Evolutionary conservation across 2,113 vertebrate genomes (phyloP).

Genomic region (Poicephalus gulielmi): DNA sequence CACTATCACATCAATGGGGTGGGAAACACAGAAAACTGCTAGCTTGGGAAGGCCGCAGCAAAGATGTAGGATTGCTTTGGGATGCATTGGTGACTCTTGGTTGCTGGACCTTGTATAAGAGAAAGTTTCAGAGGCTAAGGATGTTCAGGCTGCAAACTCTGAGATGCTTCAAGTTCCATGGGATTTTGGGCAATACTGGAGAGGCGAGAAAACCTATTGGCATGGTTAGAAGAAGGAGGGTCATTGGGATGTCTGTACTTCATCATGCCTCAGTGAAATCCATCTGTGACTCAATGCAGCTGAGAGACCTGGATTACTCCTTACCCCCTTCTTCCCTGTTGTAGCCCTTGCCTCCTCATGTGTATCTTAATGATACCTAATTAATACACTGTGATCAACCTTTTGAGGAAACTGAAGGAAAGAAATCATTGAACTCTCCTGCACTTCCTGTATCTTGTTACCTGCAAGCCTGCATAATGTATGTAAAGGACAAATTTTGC

Average conservation of each 20-base stretch:
- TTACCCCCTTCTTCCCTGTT: not conserved
- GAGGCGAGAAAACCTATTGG: not conserved
- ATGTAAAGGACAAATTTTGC: not conserved
- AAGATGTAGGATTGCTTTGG: not conserved
- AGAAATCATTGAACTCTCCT: not conserved
- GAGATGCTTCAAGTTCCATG: not conserved
- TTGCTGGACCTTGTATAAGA: not conserved
- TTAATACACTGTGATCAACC: fast-evolving
- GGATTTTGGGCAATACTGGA: not conserved
- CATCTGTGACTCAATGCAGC: not conserved
- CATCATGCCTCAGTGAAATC: not conserved
- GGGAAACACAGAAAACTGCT: not conserved
- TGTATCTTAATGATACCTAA: not conserved
- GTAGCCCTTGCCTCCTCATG: not conserved
- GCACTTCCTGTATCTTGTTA: not conserved
- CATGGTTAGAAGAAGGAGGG: not conserved
- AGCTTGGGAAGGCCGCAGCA: not conserved
- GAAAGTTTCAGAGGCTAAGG: not conserved
- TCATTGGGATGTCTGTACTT: not conserved
- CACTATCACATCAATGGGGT: not conserved
- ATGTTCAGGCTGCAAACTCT: not conserved
- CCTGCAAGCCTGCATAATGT: not conserved
- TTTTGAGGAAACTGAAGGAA: not conserved
- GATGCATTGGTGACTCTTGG: not conserved
- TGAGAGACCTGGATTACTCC: not conserved